phyloP scores from a whole-genome alignment of 2,888 invertebrate species.

The Cecidostiba fungosa region DNA sequence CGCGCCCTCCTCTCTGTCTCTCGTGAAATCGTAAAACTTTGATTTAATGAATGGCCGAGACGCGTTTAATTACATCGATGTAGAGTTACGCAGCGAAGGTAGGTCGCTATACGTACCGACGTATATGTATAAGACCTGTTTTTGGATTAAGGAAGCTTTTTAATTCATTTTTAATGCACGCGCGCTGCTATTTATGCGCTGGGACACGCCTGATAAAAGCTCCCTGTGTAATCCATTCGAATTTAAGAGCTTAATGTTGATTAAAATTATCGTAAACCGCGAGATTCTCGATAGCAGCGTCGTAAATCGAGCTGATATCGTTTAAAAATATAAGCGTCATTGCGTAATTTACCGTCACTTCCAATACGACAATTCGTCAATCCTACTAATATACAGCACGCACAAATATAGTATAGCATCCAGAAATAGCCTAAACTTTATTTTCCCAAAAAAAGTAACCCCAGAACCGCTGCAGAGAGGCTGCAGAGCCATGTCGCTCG shows the following conservation, averaged over 20 bases:
- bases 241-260: conserved; percentile 23
- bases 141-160: conserved; percentile 27
- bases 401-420: neutral
- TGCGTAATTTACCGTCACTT: neutral
- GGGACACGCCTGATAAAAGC: conserved; percentile 6
- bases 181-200: neutral
- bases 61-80: conserved; percentile 44
- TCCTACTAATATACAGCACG: neutral
- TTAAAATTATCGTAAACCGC: neutral
- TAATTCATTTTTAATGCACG: conserved; percentile 19
- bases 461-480: neutral
- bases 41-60: conserved; percentile 33
- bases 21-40: conserved; percentile 41
- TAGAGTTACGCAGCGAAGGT: neutral
- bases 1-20: neutral
- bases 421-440: neutral
- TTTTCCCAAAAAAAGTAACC: neutral
- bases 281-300: neutral
- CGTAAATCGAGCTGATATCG: neutral
- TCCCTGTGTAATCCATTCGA: neutral
- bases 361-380: neutral
- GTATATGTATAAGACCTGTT: conserved; percentile 8
- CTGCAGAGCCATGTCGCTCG: neutral
- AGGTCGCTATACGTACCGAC: neutral
- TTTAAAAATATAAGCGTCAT: neutral